Base-by-base conservation (phyloP, 2,888 invertebrate species). In the Alloscopus bannaensis region DNA sequence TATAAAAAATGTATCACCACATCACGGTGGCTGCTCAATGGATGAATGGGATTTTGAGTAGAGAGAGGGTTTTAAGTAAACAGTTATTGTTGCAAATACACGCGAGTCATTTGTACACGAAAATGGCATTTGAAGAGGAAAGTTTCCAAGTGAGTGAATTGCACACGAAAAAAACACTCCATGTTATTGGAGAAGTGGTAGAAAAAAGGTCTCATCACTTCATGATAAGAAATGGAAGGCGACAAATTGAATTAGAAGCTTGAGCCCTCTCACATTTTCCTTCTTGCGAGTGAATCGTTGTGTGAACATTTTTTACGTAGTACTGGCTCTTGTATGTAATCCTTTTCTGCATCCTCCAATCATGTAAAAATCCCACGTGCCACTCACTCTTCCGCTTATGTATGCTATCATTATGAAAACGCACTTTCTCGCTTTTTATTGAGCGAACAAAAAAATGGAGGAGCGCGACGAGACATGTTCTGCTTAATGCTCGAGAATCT, bases 341-440 rank as follows among this genome's bases (percentile, higher is more conserved):
- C 31, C 59, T 26, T 52, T 59, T 29, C 59, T 20, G 18, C 29
- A 52, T 47, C 47, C n/a, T n/a, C n/a, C n/a, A n/a, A 55, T 59
- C 55, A 59, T 59, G 31, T 29, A 59, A 16, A 36, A 59, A 28
- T 59, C 31, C 59, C 59, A 59, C 59, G 59, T 59, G 59, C 59
- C 59, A 59, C 59, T 59, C 59, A 59, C n/a, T 29, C 59, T 3
- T 59, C 18, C n/a, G n/a, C n/a, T 59, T 26, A 52, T 52, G 55
- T 26, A 26, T 20, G 2, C 2, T 36, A 24, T 52, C 52, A 22
- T 52, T 52, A 52, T 52, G 22, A 52, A 52, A 52, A 52, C 20
- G 36, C 52, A 52, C 52, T 52, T 52, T n/a, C 24, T 52, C 24
- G 20, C 18, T 13, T 13, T 47, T n/a, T 20, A 52, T 22, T 20